A percentile compares a stretch with the other conserved stretches of the same genome.
Conservation (phyloP, 2,113 vertebrate species). For the Strigops habroptila region DNA sequence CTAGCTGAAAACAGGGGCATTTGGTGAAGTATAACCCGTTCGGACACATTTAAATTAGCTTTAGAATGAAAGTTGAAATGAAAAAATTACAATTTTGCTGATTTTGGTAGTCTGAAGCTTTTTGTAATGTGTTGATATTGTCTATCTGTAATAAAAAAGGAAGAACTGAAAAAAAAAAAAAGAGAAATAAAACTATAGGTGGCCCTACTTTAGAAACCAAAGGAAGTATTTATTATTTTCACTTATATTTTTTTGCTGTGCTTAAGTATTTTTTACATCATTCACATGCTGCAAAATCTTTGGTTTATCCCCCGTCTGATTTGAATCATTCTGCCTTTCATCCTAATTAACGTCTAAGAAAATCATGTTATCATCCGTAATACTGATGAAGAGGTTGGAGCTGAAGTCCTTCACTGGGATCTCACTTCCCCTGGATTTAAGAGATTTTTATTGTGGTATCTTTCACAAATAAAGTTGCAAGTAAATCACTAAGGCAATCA, state of each 20-base stretch:
- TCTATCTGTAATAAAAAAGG: background rate
- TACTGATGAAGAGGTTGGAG: background rate
- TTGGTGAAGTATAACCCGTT: background rate
- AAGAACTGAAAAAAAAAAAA: background rate
- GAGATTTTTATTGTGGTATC: background rate
- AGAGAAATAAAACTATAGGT: background rate
- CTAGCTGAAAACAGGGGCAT: background rate
- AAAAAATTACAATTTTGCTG: background rate
- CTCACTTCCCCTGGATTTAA: background rate
- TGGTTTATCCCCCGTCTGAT: background rate
- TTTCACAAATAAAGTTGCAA: background rate
- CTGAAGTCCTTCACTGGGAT: background rate
- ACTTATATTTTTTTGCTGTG: background rate
- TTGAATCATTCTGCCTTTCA: background rate
- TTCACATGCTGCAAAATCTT: background rate
- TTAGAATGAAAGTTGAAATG: background rate
- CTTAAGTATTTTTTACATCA: background rate
- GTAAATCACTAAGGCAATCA: background rate
- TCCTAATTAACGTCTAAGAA: background rate
- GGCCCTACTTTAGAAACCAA: background rate
- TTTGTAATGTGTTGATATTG: accelerated
- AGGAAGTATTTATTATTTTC: background rate
- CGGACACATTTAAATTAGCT: background rate
- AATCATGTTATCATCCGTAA: background rate
- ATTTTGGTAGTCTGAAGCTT: background rate